A percentile compares a stretch with the other conserved stretches of the same genome.
Evolutionary conservation across 2,113 vertebrate species (phyloP).

Genomic region (Sitta europaea): DNA sequence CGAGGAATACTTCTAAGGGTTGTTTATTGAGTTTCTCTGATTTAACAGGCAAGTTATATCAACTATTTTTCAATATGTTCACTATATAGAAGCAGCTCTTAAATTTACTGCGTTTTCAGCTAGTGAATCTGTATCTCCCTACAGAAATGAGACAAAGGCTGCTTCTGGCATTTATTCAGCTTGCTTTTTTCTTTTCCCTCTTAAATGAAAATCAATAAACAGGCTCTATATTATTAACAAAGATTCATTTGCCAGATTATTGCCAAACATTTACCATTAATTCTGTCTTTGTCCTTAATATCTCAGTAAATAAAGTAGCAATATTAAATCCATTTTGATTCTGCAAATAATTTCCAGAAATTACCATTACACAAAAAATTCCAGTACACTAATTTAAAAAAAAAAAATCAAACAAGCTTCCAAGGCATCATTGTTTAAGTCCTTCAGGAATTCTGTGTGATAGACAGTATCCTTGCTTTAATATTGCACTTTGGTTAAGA

Average conservation of each 20-base stretch:
- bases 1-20: not conserved
- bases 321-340: not conserved
- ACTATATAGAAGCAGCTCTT: not conserved
- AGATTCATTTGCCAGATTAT: not conserved
- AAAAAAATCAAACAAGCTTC: not conserved
- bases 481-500: not conserved
- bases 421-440: not conserved
- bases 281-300: not conserved
- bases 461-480: not conserved
- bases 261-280: not conserved
- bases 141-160: not conserved
- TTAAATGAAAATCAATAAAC: slow-evolving; percentile 28
- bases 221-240: not conserved
- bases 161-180: not conserved
- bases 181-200: not conserved
- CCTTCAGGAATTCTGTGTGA: not conserved
- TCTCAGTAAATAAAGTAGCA: not conserved
- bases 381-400: not conserved
- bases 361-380: not conserved
- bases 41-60: not conserved
- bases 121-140: not conserved
- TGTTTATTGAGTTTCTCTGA: not conserved
- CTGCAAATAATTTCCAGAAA: not conserved
- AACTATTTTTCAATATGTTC: not conserved
- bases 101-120: not conserved